Conservation (phyloP, 2,113 vertebrate genomes). For the Megaceryle torquata region DNA sequence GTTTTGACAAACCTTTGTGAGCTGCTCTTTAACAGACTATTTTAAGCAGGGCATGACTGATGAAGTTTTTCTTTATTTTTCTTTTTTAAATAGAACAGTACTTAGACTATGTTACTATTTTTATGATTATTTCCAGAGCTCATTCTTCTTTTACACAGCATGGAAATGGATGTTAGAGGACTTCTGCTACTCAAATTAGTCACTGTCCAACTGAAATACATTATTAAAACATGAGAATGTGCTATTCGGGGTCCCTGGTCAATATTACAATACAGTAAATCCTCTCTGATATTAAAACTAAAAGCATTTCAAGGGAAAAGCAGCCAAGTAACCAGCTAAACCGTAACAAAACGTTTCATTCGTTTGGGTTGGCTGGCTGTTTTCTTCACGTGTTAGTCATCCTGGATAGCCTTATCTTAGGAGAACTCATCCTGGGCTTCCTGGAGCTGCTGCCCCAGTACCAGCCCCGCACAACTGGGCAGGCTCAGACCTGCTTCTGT, state of each 20-base stretch:
- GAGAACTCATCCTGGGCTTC: not conserved
- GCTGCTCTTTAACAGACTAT: not conserved
- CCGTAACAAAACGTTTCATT: not conserved
- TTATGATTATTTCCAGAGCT: conserved; percentile 47
- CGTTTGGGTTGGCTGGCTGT: not conserved
- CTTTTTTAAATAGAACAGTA: not conserved
- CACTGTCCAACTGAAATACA: conserved; percentile 20
- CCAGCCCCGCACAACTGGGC: not conserved
- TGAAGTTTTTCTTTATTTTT: not conserved
- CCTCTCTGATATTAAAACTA: not conserved
- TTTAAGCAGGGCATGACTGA: not conserved
- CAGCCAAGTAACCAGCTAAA: not conserved
- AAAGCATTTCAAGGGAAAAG: not conserved
- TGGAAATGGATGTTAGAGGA: not conserved
- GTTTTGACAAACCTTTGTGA: not conserved
- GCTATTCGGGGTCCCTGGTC: conserved; percentile 28
- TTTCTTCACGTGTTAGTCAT: not conserved
- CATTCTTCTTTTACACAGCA: conserved; percentile 26
- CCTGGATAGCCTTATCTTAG: not conserved
- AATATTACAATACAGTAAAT: not conserved
- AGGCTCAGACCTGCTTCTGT: not conserved
- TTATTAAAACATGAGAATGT: conserved; percentile 45
- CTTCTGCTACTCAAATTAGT: conserved; percentile 33
- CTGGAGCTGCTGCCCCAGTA: not conserved
- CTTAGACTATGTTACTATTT: not conserved